A percentile compares a stretch with the other conserved stretches of the same genome.
Evolutionary conservation across 2,113 vertebrate genomes (phyloP).

Genomic region (Bothrops jararaca): DNA sequence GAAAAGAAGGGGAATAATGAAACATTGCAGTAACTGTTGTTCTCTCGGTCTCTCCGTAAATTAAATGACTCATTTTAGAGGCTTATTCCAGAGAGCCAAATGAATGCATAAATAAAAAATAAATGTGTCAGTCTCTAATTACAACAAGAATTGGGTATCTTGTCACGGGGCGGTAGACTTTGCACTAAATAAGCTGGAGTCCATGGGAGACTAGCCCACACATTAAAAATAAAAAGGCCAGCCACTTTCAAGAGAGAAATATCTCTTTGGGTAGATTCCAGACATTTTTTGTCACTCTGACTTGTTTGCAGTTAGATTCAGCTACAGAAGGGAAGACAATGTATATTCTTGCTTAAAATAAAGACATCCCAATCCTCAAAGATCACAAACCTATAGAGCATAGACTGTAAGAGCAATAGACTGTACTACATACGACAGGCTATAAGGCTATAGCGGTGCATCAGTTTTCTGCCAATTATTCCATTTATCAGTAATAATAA

Average conservation of each 20-base stretch:
- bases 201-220: conserved; percentile 25
- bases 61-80: conserved; percentile 63
- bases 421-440: neutral
- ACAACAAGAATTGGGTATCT: conserved; percentile 56
- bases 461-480: conserved; percentile 62
- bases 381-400: conserved; percentile 6
- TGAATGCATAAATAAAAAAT: conserved; percentile 70
- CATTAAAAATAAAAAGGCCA: conserved; percentile 57
- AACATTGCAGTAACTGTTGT: conserved; percentile 53
- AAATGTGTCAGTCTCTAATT: conserved; percentile 66
- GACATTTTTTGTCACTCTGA: neutral
- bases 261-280: conserved; percentile 36
- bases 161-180: conserved; percentile 52
- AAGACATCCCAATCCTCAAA: conserved; percentile 34
- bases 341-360: conserved; percentile 44
- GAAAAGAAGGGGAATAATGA: conserved; percentile 52
- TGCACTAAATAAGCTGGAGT: conserved; percentile 58
- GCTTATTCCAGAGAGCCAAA: conserved; percentile 46
- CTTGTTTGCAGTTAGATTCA: neutral
- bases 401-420: conserved; percentile 38
- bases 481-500: conserved; percentile 65
- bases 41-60: conserved; percentile 48
- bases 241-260: conserved; percentile 49
- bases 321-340: conserved; percentile 31
- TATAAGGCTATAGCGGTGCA: conserved; percentile 39